A percentile compares a stretch with the other conserved stretches of the same genome.
phyloP scores from a whole-genome alignment of 2,797 vertebrate species.

The Macrochelys suwanniensis region DNA sequence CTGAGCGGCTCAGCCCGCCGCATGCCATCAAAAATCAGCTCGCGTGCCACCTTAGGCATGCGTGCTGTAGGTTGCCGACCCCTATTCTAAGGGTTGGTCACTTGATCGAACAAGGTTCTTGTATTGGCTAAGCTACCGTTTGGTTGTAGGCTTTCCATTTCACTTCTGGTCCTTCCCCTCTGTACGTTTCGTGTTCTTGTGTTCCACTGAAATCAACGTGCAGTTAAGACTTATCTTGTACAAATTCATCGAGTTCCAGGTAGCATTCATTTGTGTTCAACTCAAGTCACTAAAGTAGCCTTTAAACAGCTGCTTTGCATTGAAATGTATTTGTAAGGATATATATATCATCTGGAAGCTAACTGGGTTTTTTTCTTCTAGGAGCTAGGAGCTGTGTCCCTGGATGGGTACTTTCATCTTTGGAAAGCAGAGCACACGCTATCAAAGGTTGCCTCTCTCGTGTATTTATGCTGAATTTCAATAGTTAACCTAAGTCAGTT shows the following conservation, averaged over 20 bases:
- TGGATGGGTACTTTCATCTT: conserved; percentile 98
- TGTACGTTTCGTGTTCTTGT: neutral
- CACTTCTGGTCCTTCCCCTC: neutral
- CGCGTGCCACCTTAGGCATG: too few species aligned
- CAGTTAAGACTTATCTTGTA: neutral
- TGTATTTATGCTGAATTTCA: neutral
- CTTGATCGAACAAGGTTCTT: neutral
- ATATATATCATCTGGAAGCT: neutral
- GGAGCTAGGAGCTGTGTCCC: conserved; percentile 96
- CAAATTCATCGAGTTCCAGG: neutral
- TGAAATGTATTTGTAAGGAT: neutral
- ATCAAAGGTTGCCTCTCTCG: conserved; percentile 87
- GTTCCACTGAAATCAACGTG: neutral
- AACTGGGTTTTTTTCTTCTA: conserved; percentile 65
- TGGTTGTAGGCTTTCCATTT: neutral
- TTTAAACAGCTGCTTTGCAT: neutral
- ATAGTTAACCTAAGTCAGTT: neutral
- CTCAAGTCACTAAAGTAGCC: neutral
- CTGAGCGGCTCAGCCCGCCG: too few species aligned
- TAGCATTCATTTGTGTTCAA: neutral
- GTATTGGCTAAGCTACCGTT: neutral
- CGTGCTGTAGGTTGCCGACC: too few species aligned
- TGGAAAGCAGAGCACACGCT: conserved; percentile 96
- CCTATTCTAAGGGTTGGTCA: neutral
- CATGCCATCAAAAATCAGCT: too few species aligned